Evolutionary conservation across 2,888 invertebrate genomes (phyloP).

Genomic region (Aphidoletes aphidimyza): DNA sequence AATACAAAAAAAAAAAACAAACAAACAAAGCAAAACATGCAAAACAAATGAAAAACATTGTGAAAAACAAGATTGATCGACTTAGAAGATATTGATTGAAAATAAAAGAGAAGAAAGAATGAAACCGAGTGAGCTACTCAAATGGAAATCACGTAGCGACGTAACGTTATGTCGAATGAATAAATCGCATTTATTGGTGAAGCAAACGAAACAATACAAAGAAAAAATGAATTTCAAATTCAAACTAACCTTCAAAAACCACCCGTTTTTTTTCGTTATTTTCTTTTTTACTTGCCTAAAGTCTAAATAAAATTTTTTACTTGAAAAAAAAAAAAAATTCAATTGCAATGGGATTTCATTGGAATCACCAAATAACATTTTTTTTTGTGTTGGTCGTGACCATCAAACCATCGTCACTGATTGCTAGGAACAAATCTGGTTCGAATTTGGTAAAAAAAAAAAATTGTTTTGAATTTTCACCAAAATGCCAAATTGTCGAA

Average conservation of each 20-base stretch:
- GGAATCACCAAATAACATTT: neutral
- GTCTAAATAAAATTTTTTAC: constrained; percentile 18
- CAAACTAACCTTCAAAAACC: neutral
- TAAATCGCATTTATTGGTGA: constrained; percentile 11
- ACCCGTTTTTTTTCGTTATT: constrained; percentile 2
- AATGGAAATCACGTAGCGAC: neutral
- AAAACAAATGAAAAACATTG: neutral
- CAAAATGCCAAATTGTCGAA: no score
- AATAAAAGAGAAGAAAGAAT: constrained; percentile 24
- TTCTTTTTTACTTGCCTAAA: neutral
- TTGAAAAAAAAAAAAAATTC: no score
- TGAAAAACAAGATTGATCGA: constrained; percentile 9
- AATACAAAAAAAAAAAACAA: neutral
- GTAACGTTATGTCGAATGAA: neutral
- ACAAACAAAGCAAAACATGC: neutral
- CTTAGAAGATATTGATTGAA: constrained; percentile 3
- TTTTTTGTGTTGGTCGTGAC: neutral
- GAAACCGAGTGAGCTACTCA: neutral
- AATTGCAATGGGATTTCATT: neutral
- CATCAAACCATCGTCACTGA: no score
- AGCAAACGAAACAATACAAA: neutral
- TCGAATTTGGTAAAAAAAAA: no score
- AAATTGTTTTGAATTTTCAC: no score
- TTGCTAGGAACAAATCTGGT: no score
- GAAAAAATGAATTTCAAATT: constrained; percentile 10